Evolutionary conservation across 2,113 vertebrate species (phyloP).

Genomic region (Sitta europaea): DNA sequence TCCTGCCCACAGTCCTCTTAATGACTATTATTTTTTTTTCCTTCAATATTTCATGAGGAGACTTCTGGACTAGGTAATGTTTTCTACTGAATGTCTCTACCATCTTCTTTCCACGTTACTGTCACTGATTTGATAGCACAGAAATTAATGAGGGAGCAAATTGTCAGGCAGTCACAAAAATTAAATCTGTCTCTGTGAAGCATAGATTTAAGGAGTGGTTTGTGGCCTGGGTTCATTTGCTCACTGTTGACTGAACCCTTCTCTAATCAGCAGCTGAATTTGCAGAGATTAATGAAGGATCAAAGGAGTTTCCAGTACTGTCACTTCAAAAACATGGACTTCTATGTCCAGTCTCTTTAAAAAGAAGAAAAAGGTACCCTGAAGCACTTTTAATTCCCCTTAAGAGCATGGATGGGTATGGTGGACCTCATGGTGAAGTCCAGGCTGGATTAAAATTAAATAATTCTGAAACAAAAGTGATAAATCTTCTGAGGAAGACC

Average conservation of each 20-base stretch:
- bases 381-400: background rate
- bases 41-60: background rate
- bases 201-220: background rate
- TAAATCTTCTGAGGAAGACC: background rate
- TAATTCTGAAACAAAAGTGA: background rate
- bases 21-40: constrained; percentile 10
- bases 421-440: background rate
- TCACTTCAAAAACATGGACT: background rate
- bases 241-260: background rate
- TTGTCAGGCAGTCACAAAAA: constrained; percentile 9
- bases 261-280: background rate
- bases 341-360: background rate
- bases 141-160: background rate
- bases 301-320: background rate
- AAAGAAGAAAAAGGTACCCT: background rate
- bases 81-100: background rate
- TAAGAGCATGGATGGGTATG: background rate
- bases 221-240: background rate
- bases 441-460: background rate
- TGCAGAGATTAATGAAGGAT: constrained; percentile 15
- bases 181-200: background rate
- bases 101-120: background rate
- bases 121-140: background rate
- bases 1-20: background rate
- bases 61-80: background rate